Base-by-base conservation (phyloP, 2,113 vertebrate species). In the Microcebus tavaratra region DNA sequence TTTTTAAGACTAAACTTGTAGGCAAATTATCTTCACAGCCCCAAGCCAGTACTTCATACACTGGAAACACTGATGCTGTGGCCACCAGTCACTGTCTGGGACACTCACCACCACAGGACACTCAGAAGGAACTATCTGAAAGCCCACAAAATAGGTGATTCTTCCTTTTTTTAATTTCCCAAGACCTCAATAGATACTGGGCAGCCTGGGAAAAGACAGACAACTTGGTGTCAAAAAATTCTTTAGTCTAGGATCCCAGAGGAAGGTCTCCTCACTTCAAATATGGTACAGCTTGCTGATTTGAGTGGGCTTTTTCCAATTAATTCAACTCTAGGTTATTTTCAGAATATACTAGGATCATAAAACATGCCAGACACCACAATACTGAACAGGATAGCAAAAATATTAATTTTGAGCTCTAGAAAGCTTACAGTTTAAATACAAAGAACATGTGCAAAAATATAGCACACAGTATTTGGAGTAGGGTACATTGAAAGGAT, bases 371-470 rank as follows among this genome's bases (percentile, higher is more conserved):
- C 25, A 63, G 25, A 11, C 1, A 7, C 39, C 36, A 53, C 31
- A 70, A n/a, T 67, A 5, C 53, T 95, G 50, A 88, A 87, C 2
- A 68, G 48, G 95, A 83, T 83, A 39, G 55, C 45, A 86, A 86
- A 86, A 57, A 59, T 55, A 63, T 18, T 78, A 61, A 73, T 48
- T 80, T 88, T 82, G 55, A 82, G 39, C 50, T 34, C n/a, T 67
- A 79, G 45, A 23, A 90, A 68, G n/a, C 20, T 95, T 92, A 91
- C 6, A 31, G 81, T 25, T 80, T 81, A 94, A 91, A 50, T 75
- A 7, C 31, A 95, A 90, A 75, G 29, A 80, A 73, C 10, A 59
- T 36, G n/a, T 45, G 25, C 90, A 50, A 96, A 83, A 84, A 72
- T 36, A 34, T 31, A 65, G 39, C 48, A 31, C 8, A 36, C 50